Conservation (phyloP, 2,113 vertebrate genomes). For the Tachuris rubrigastra region DNA sequence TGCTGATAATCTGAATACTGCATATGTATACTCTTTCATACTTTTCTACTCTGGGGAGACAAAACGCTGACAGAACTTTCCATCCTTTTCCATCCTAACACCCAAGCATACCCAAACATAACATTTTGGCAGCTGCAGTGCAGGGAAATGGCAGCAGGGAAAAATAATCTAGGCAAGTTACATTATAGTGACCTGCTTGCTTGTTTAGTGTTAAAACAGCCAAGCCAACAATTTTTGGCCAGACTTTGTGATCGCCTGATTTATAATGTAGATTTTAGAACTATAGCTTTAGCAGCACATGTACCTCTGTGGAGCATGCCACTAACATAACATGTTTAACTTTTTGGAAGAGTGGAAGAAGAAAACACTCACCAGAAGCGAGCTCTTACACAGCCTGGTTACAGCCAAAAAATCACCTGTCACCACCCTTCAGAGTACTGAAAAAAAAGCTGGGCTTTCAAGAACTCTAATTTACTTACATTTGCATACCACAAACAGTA, state of each 20-base stretch:
- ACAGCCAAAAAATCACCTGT: background rate
- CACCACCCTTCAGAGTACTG: background rate
- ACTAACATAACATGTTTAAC: background rate
- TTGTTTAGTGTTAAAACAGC: background rate
- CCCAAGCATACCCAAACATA: rapidly evolving
- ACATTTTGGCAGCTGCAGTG: background rate
- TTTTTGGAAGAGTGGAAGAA: background rate
- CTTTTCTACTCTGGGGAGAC: background rate
- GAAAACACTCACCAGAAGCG: background rate
- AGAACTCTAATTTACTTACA: background rate
- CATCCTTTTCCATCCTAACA: background rate
- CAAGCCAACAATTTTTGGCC: background rate
- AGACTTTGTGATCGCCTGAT: background rate
- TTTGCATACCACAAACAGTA: background rate
- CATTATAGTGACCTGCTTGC: background rate
- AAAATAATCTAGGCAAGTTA: background rate
- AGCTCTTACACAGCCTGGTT: background rate
- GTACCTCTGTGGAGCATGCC: background rate
- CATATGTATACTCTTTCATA: background rate
- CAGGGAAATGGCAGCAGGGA: background rate
- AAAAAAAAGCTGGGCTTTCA: background rate
- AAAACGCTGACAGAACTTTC: background rate
- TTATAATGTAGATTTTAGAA: background rate
- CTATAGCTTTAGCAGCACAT: background rate
- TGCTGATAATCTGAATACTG: background rate